Evolutionary conservation across 2,888 invertebrate genomes (phyloP), one percentile per base, ranked within the genome.

Genomic region (Philaethria dido): DNA sequence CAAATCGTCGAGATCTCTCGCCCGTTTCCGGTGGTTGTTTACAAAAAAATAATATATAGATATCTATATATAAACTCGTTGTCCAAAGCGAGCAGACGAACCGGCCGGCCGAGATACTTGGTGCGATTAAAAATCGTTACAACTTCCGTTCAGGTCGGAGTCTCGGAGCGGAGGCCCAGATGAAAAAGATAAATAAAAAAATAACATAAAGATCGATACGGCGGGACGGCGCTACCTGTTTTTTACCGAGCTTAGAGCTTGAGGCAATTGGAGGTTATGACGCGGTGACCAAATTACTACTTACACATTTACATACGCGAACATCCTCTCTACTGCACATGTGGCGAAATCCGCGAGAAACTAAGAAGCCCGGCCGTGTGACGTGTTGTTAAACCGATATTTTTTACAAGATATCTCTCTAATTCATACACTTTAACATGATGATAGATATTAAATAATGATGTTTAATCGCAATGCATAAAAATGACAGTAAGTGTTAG

Each of bases 101-200:
- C 87, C 81, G 85, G 83, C 84, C 86, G 80, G 81, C 80, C 83
- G 81, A 89, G 89, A 92, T 91, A 89, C 88, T 88, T 85, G 88
- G 82, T 82, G 84, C 89, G 91, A 92, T 92, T 91, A 91, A 92
- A 91, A 91, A 90, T 91, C 88, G 90, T 90, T 89, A 89, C 91
- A 91, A 91, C 92, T 91, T 92, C 92, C 92, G 92, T 89, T 92
- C 85, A 86, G 81, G 81, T 82, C 84, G 80, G 83, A 86, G 87
- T 77, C 86, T 83, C 82, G 78, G 75, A 83, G 85, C 85, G 82
- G 64, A 85, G 87, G 78, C 82, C 82, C 84, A 87, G 87, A 91
- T 89, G 90, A 89, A 92, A 88, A 92, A 89, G 85, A 88, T 86
- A 89, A 89, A 89, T 87, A 89, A 89, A 89, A 88, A 90, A 88